A percentile compares a stretch with the other conserved stretches of the same genome.
Conservation (phyloP, 2,797 vertebrate species). For the Caiman crocodilus region DNA sequence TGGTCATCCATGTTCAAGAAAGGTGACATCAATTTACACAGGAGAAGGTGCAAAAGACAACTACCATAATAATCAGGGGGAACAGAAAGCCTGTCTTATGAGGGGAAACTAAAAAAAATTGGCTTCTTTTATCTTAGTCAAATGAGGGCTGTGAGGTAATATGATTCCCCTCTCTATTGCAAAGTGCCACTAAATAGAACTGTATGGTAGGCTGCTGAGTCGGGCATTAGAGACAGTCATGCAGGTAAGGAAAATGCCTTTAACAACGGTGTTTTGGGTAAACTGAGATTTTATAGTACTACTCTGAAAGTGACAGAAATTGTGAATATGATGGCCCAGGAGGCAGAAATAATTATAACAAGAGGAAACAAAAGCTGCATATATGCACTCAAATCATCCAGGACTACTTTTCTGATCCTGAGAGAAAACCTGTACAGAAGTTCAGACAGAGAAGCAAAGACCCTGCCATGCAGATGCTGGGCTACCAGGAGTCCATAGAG, state of each 20-base stretch:
- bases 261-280: not conserved
- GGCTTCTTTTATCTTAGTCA: too few species aligned
- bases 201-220: not conserved
- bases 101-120: too few species aligned
- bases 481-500: too few species aligned
- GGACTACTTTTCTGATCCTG: not conserved
- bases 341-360: constrained; percentile 15
- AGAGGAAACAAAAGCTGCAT: not conserved
- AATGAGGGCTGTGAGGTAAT: too few species aligned
- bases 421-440: not conserved
- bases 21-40: too few species aligned
- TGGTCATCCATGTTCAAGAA: too few species aligned
- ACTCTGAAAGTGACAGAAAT: not conserved
- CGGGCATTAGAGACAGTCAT: not conserved
- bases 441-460: too few species aligned
- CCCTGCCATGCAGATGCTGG: too few species aligned
- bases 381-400: not conserved
- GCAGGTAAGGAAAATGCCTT: not conserved
- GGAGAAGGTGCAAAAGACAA: too few species aligned
- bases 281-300: not conserved
- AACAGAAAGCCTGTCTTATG: too few species aligned
- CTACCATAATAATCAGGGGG: too few species aligned
- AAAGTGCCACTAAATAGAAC: not conserved
- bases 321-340: not conserved
- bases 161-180: not conserved